Evolutionary conservation across 2,113 vertebrate species (phyloP).

Genomic region (Pagrus major): DNA sequence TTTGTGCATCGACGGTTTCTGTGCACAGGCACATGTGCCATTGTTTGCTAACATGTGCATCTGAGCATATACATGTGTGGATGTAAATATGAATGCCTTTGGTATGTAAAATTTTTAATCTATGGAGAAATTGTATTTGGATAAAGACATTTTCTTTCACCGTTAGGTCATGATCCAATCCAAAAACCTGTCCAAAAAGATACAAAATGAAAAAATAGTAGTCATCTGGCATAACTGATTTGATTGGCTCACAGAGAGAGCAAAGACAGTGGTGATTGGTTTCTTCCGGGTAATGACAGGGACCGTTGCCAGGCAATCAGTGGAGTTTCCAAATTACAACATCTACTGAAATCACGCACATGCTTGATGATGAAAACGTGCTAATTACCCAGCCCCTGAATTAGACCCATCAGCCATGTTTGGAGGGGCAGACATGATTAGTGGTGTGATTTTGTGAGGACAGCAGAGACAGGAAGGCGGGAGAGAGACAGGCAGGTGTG

Average conservation of each 20-base stretch:
- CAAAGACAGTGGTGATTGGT: constrained; percentile 8
- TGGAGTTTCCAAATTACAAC: constrained; percentile 8
- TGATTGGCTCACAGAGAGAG: constrained; percentile 1
- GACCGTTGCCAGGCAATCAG: constrained; percentile 23
- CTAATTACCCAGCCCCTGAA: neutral
- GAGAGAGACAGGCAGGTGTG: neutral
- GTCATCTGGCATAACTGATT: neutral
- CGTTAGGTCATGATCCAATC: neutral
- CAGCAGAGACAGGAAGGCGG: neutral
- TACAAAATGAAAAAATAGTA: neutral
- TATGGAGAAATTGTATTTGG: too few relatives aligned
- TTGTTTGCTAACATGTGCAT: neutral
- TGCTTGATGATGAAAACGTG: neutral
- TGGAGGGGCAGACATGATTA: neutral
- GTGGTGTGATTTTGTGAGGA: constrained; percentile 14
- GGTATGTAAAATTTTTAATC: neutral
- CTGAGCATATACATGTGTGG: neutral
- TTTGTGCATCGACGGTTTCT: neutral
- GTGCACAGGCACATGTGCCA: too few relatives aligned
- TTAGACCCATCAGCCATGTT: neutral
- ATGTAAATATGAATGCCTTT: neutral
- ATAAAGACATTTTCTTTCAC: neutral
- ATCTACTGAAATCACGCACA: neutral
- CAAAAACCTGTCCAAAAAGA: neutral
- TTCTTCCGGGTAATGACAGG: neutral